These are phyloP conservation scores for Leptatherina wallacei DNA, from an alignment of 2,797 vertebrate species.

Conservation along the genomic window DNA sequence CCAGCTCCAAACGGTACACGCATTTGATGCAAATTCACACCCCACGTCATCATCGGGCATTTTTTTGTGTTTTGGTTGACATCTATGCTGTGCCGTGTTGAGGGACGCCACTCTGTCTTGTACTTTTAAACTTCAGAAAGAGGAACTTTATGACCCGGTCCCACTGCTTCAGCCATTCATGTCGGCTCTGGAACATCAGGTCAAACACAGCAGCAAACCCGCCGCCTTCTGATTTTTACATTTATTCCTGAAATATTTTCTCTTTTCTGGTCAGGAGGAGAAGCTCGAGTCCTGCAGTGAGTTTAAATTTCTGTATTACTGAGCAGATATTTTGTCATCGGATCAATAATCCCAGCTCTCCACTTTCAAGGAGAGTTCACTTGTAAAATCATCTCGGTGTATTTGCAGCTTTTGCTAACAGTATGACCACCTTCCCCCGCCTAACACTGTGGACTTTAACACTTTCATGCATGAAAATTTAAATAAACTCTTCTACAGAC, in stretches of 20 bases:
- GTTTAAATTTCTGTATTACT: neutral
- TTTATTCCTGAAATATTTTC: neutral
- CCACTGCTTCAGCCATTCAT: neutral
- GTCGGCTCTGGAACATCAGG: neutral
- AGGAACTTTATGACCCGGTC: neutral
- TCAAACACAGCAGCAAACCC: neutral
- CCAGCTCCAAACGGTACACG: neutral
- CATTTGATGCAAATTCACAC: neutral
- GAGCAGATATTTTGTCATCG: too few species aligned
- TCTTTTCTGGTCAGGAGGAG: neutral
- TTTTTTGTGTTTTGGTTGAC: neutral
- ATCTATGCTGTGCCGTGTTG: neutral
- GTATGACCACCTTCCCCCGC: too few species aligned
- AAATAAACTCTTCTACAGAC: too few species aligned
- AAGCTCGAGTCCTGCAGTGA: neutral
- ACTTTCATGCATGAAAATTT: too few species aligned
- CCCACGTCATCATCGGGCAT: neutral
- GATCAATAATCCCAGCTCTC: neutral
- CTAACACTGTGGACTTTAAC: too few species aligned
- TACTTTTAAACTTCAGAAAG: neutral
- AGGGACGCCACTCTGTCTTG: neutral
- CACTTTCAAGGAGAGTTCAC: neutral
- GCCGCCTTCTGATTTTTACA: neutral
- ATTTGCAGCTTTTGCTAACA: neutral
- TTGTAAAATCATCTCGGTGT: neutral